Conservation (phyloP, 1,140 invertebrate species). For the Oryzaephilus surinamensis region DNA sequence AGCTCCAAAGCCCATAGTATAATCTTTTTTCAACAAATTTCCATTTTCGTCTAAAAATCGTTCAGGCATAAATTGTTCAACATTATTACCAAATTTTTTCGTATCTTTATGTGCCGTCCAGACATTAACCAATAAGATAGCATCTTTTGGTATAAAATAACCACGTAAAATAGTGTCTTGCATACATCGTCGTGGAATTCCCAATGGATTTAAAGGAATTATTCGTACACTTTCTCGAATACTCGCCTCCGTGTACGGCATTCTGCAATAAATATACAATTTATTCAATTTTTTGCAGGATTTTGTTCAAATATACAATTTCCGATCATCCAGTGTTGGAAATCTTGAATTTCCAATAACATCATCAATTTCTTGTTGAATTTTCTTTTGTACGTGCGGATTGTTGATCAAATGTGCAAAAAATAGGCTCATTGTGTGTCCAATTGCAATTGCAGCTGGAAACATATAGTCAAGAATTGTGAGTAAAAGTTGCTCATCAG, state of each 20-base stretch:
- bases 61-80: slow-evolving; percentile 47
- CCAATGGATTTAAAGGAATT: slow-evolving; percentile 38
- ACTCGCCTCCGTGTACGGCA: slow-evolving; percentile 42
- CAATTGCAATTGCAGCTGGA: slow-evolving; percentile 53
- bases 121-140: slow-evolving; percentile 34
- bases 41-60: slow-evolving; percentile 44
- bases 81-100: slow-evolving; percentile 43
- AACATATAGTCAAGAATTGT: slow-evolving; percentile 46
- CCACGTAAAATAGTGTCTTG: slow-evolving; percentile 36
- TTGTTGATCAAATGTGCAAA: slow-evolving; percentile 45
- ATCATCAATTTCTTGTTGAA: slow-evolving; percentile 48
- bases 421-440: slow-evolving; percentile 47
- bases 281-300: neutral
- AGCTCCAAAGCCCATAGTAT: slow-evolving; percentile 37
- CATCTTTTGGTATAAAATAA: slow-evolving; percentile 40
- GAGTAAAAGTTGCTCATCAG: slow-evolving; percentile 43
- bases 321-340: slow-evolving; percentile 38
- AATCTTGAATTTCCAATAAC: slow-evolving; percentile 37
- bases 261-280: slow-evolving; percentile 21
- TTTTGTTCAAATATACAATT: slow-evolving; percentile 22
- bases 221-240: slow-evolving; percentile 39
- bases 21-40: slow-evolving; percentile 32
- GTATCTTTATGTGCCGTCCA: slow-evolving; percentile 37
- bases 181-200: slow-evolving; percentile 35
- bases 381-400: slow-evolving; percentile 44